phyloP scores from a whole-genome alignment of 2,888 invertebrate species.

The Cheilosia vulpina region DNA sequence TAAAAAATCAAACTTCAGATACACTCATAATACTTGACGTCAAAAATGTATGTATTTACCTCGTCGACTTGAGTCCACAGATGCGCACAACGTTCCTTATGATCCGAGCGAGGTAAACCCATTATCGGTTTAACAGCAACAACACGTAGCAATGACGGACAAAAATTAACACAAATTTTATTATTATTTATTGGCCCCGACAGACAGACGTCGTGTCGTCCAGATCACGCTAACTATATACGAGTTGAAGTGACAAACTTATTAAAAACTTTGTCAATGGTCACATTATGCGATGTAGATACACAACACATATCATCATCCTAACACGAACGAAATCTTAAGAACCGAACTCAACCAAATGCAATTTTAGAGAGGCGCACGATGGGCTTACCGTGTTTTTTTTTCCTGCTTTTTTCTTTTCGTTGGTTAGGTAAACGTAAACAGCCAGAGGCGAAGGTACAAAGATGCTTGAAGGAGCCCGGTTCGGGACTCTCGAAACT shows the following conservation, averaged over 20 bases:
- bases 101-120: conserved; percentile 61
- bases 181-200: conserved; percentile 81
- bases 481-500: conserved; percentile 24
- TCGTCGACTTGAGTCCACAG: conserved; percentile 22
- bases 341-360: conserved; percentile 28
- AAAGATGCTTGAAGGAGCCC: conserved; percentile 43
- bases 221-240: conserved; percentile 3
- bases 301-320: conserved; percentile 58
- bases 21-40: conserved; percentile 42
- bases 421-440: conserved; percentile 58
- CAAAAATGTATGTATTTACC: conserved; percentile 28
- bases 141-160: conserved; percentile 27
- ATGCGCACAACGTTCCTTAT: conserved; percentile 15
- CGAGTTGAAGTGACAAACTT: conserved; percentile 68
- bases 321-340: conserved; percentile 49
- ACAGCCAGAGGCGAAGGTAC: conserved; percentile 46
- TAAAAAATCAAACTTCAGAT: conserved; percentile 31
- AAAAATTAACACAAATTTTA: conserved; percentile 83
- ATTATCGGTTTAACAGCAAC: conserved; percentile 68
- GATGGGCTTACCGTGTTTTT: conserved; percentile 8
- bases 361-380: conserved; percentile 47
- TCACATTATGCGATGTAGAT: conserved; percentile 72
- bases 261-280: conserved; percentile 74
- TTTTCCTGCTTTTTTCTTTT: conserved; percentile 13
- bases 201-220: conserved; percentile 64